Percentiles rank a stretch among this genome's conserved stretches.
These are phyloP conservation scores for Nanorana parkeri DNA, from an alignment of 2,113 vertebrate genomes.

Conservation along the genomic window DNA sequence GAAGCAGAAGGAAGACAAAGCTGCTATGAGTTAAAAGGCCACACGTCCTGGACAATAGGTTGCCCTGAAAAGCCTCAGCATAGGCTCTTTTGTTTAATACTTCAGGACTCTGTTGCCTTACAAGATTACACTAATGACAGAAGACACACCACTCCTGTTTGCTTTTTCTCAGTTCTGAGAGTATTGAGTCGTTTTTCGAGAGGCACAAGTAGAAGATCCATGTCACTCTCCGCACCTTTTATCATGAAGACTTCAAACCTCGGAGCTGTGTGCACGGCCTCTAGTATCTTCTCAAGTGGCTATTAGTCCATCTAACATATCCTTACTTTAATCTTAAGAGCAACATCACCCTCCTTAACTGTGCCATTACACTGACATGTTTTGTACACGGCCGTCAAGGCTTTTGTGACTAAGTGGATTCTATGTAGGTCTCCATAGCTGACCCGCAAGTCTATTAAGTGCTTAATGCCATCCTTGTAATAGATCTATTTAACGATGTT, in stretches of 20 bases:
- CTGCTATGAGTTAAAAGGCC: constrained; percentile 45
- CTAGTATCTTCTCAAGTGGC: constrained; percentile 48
- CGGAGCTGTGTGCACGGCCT: constrained; percentile 20
- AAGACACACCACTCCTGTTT: constrained; percentile 36
- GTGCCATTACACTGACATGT: constrained; percentile 50
- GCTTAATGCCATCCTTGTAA: constrained; percentile 54
- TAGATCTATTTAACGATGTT: constrained; percentile 50
- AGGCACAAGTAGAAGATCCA: constrained; percentile 46
- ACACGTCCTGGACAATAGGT: constrained; percentile 45
- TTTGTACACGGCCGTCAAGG: constrained; percentile 33
- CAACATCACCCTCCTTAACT: constrained; percentile 40
- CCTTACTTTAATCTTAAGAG: constrained; percentile 56
- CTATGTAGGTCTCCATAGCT: constrained; percentile 47
- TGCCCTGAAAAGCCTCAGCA: constrained; percentile 32
- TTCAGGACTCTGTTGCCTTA: constrained; percentile 44
- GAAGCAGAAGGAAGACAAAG: constrained; percentile 27
- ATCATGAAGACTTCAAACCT: constrained; percentile 54
- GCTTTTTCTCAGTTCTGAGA: constrained; percentile 24
- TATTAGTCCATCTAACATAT: constrained; percentile 55
- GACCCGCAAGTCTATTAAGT: constrained; percentile 51
- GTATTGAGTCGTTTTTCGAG: constrained; percentile 49
- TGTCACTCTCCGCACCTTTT: constrained; percentile 54
- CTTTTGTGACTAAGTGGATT: constrained; percentile 47
- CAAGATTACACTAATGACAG: constrained; percentile 52
- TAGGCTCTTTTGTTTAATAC: constrained; percentile 42